Base-by-base conservation (phyloP, 30 jellyfish, hydroid and myxozoan genomes). In the Nemopilema nomurai region DNA sequence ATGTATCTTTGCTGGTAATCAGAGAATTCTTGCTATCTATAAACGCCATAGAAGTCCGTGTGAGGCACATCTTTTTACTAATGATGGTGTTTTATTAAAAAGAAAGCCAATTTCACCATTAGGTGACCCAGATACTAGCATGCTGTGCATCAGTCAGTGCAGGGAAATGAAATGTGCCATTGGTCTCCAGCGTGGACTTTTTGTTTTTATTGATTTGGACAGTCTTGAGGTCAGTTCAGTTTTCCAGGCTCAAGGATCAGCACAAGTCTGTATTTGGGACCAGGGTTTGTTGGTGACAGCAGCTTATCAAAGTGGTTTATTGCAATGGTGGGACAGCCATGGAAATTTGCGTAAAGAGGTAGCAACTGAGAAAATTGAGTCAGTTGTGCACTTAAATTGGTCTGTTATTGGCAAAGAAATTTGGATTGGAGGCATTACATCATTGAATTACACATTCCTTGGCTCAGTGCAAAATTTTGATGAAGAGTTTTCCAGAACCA, bases 231-330 rank as follows among this genome's bases (percentile, higher is more conserved):
- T 73, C 24, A 13, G 28, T 20, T 69, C 95, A 4, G 78, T 89
- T 51, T 73, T 94, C 52, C 99, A 89, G 75, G 90, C 97, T 4
- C 93, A 90, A 71, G 99, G 99, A 18, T 89, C 97, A 19, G 96
- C 99, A n/a, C 97, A 89, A 82, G 92, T 81, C 13, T 94, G 99
- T 62, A 21, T 94, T 17, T 94, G 99, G 99, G 95, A 89, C 69
- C 71, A 83, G 8, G 96, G 68, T 18, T 24, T 19, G 77, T 77
- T 94, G 41, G 20, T 89, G 49, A 90, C 99, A 8, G 92, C 86
- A 18, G 69, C 96, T 3, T 94, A 94, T 76, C 90, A 84, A 74
- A 89, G 96, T 72, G 97, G 96, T 0, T 81, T 63, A 0, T 41
- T 94, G 73, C 80, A 78, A 29, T 83, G 93, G 91, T 94, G 99